Evolutionary conservation across 2,888 invertebrate species (phyloP), one percentile per base, ranked within the genome.

Genomic region (Boloria selene): DNA sequence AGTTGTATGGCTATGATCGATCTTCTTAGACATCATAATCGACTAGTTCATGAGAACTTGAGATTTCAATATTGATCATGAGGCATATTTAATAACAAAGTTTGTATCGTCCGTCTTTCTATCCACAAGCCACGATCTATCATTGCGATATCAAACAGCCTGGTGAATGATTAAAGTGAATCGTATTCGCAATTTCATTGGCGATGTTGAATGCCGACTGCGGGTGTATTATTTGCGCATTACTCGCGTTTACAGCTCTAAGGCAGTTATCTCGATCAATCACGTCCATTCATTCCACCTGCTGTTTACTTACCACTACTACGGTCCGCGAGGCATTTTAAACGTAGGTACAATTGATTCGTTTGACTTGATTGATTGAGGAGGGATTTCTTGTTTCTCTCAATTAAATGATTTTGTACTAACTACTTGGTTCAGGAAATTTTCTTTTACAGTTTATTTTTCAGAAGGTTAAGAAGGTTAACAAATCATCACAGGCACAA

Each of bases 181-280:
- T 38, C 3, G 10, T 14, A 51, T 13, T 47, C 38, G 64, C 59
- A 16, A 18, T 47, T 38, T n/a, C 47, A 47, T 16, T 51, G 58
- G n/a, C 18, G 31, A 16, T 26, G 58, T 17, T 38, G 47, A 16
- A 22, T 61, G 67, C 60, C 38, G 45, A 50, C 3, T 38, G n/a
- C 49, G 22, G 51, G 50, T 59, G 13, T 60, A 56, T 56, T 66
- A 61, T 61, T 61, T 56, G 51, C 56, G 55, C 65, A 61, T 61
- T 52, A 61, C 50, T 61, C 26, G 61, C 61, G 65, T 59, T 59
- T 50, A 38, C 59, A 38, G 16, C 38, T 50, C 45, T 45, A 18
- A 38, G 22, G 64, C 58, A n/a, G 50, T 7, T 52, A 60, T 65
- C 65, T 31, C 65, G 50, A 65, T 65, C 65, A 51, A 61, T 65